Conservation (phyloP, 2,797 vertebrate species). For the Squalus acanthias region DNA sequence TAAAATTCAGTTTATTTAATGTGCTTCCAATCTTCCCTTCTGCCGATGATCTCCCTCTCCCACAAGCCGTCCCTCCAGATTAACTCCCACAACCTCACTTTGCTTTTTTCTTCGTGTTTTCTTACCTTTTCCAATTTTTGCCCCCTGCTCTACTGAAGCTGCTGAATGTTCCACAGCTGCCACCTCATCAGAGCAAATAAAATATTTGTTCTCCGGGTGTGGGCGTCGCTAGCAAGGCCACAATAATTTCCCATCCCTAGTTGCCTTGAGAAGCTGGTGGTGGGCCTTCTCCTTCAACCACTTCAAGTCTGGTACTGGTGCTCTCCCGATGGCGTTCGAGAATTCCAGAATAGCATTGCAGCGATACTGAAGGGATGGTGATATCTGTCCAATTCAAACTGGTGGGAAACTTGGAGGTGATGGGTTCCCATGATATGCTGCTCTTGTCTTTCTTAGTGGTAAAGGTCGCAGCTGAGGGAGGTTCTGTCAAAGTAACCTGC, state of each 20-base stretch:
- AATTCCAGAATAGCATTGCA: background rate
- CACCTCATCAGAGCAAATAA: background rate
- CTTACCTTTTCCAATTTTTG: background rate
- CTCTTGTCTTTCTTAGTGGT: background rate
- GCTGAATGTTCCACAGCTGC: background rate
- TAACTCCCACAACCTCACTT: constrained; percentile 6
- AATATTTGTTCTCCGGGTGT: background rate
- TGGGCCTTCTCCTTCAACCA: background rate
- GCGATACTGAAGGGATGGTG: background rate
- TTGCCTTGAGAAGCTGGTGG: background rate
- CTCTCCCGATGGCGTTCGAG: background rate
- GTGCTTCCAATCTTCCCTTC: background rate
- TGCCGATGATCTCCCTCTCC: background rate
- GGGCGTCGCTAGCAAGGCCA: background rate
- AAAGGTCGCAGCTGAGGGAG: background rate
- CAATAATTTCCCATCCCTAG: background rate
- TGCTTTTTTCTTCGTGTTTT: background rate
- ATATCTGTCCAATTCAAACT: background rate
- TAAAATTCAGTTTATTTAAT: background rate
- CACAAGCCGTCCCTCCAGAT: background rate
- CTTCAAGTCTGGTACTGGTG: background rate
- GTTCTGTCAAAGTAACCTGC: background rate
- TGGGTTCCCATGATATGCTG: background rate
- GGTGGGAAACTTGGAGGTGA: background rate
- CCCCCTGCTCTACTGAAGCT: background rate